Conservation (phyloP, 64 coral and sea anemone genomes). For the Astreopora myriophthalma region DNA sequence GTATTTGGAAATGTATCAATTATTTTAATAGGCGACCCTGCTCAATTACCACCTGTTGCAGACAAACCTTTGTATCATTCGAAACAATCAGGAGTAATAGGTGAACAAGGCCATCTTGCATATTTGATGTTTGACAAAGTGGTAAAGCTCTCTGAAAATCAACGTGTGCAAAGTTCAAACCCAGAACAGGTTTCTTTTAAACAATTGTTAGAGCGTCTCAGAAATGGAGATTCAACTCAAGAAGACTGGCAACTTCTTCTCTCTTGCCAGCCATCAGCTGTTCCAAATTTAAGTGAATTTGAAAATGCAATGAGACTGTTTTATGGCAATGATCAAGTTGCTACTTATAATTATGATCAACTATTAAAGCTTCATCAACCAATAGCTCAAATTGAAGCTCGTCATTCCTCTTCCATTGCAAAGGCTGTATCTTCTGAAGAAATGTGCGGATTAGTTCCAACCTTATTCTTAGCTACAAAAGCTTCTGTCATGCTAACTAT, state of each 20-base stretch:
- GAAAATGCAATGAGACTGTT: conserved; percentile 54
- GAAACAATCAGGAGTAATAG: conserved; percentile 2
- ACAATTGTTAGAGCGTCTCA: conserved; percentile 50
- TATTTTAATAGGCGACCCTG: conserved; percentile 40
- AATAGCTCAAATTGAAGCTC: conserved; percentile 46
- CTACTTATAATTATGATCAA: conserved; percentile 35
- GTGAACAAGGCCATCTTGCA: conserved; percentile 58
- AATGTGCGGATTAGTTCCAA: conserved; percentile 43
- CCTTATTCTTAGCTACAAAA: background rate
- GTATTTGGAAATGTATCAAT: conserved; percentile 54
- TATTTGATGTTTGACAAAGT: conserved; percentile 72
- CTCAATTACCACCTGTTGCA: conserved; percentile 59
- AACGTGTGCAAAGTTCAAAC: conserved; percentile 24
- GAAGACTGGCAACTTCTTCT: conserved; percentile 69
- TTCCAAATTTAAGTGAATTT: conserved; percentile 47
- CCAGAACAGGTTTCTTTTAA: conserved; percentile 33
- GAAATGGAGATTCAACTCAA: conserved; percentile 48
- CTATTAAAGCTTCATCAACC: conserved; percentile 24
- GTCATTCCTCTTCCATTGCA: conserved; percentile 8
- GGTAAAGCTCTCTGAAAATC: conserved; percentile 8
- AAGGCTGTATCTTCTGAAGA: conserved; percentile 16
- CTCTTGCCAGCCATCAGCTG: conserved; percentile 38
- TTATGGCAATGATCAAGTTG: conserved; percentile 62
- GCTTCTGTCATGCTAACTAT: conserved; percentile 23
- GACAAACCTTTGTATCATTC: conserved; percentile 67